phyloP scores from a whole-genome alignment of 2,113 vertebrate species.

The Notarius lentiginosus region DNA sequence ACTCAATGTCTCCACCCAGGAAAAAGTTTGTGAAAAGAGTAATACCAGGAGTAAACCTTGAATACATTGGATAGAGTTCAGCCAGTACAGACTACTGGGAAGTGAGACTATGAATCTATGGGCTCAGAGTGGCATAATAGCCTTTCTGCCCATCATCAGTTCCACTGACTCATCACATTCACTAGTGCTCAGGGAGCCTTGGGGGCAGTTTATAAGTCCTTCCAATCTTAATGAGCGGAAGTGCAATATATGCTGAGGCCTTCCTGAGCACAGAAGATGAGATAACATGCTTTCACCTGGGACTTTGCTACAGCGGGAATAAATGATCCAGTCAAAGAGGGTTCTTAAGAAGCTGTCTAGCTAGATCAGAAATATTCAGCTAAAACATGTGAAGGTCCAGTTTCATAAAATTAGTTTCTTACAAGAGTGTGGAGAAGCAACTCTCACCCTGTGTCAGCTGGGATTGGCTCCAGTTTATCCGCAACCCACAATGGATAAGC shows the following conservation, averaged over 20 bases:
- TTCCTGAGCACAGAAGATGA: slow-evolving; percentile 6
- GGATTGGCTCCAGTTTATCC: too few species aligned
- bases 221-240: slow-evolving; percentile 33
- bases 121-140: slow-evolving; percentile 20
- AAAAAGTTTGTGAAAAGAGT: not conserved
- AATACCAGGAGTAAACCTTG: not conserved
- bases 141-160: slow-evolving; percentile 21
- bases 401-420: not conserved
- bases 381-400: not conserved
- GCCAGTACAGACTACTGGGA: slow-evolving; percentile 1
- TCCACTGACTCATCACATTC: slow-evolving; percentile 53
- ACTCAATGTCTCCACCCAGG: not conserved
- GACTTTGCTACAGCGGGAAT: slow-evolving; percentile 1
- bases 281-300: slow-evolving; percentile 45
- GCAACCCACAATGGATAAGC: too few species aligned
- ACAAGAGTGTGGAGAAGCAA: not conserved
- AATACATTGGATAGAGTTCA: not conserved
- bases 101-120: slow-evolving; percentile 4
- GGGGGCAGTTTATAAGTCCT: slow-evolving; percentile 27
- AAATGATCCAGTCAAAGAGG: slow-evolving; percentile 13
- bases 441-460: not conserved
- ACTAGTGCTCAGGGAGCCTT: slow-evolving; percentile 33
- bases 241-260: slow-evolving; percentile 41
- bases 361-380: not conserved
- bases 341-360: not conserved